phyloP scores from a whole-genome alignment of 2,888 invertebrate genomes.

The Heliconius charithonia region DNA sequence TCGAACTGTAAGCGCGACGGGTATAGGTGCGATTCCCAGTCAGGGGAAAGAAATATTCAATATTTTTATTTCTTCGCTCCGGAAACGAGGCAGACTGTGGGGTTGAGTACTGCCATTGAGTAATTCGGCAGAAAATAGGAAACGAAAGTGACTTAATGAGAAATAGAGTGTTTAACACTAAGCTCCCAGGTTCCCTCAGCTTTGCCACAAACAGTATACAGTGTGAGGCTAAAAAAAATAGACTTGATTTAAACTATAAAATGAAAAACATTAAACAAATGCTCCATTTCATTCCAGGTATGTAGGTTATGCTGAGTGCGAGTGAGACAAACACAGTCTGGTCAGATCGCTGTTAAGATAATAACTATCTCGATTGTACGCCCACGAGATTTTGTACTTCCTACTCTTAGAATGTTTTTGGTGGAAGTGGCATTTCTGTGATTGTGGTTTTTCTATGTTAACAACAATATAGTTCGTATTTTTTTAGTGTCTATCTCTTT shows the following conservation, averaged over 20 bases:
- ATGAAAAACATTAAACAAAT: slow-evolving; percentile 37
- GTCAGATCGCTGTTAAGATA: slow-evolving; percentile 63
- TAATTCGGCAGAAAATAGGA: no score
- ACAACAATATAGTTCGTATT: background rate
- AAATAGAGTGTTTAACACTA: background rate
- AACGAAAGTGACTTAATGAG: no score
- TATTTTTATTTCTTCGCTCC: background rate
- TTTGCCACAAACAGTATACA: no score
- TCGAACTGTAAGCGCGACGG: no score
- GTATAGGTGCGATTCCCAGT: no score
- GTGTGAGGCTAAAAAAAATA: background rate
- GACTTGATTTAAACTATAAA: slow-evolving; percentile 8
- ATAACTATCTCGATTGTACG: slow-evolving; percentile 58
- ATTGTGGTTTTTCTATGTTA: slow-evolving; percentile 1
- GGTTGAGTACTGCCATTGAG: background rate
- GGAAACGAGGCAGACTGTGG: background rate
- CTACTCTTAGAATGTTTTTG: slow-evolving; percentile 46
- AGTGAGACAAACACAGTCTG: slow-evolving; percentile 50
- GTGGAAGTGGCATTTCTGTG: slow-evolving; percentile 23
- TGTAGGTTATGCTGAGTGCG: slow-evolving; percentile 52
- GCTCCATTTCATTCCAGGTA: slow-evolving; percentile 48
- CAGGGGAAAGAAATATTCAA: background rate
- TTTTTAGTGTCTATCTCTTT: no score
- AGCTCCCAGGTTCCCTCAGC: no score
- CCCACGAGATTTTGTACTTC: slow-evolving; percentile 63